Conservation (phyloP, 2,888 invertebrate species). For the Lithophane socia region DNA sequence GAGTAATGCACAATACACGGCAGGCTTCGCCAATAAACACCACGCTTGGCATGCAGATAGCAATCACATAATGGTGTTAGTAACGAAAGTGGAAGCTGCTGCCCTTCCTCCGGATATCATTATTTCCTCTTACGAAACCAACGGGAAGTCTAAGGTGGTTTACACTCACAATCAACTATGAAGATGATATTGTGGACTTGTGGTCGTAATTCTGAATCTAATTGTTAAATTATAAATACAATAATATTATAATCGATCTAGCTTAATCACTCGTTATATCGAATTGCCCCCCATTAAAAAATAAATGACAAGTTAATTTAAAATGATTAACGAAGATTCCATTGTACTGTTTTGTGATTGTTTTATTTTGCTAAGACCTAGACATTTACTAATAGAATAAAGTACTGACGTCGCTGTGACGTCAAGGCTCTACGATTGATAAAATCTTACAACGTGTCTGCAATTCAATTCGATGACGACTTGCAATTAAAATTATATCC, state of each 20-base stretch:
- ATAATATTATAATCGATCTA: constrained; percentile 17
- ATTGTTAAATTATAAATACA: constrained; percentile 1
- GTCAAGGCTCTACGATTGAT: constrained; percentile 44
- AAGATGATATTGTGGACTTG: constrained; percentile 21
- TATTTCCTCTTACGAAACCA: constrained; percentile 58
- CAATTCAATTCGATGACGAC: constrained; percentile 56
- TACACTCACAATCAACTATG: constrained; percentile 27
- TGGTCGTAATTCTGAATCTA: constrained; percentile 8
- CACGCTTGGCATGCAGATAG: constrained; percentile 43
- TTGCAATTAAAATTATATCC: constrained; percentile 39
- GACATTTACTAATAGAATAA: constrained; percentile 1
- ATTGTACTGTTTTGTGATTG: constrained; percentile 24
- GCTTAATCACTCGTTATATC: constrained; percentile 11
- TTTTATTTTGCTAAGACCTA: constrained; percentile 17
- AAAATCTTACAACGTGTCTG: constrained; percentile 54
- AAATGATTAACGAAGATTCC: constrained; percentile 19
- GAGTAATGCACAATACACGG: constrained; percentile 33
- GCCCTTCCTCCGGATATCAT: constrained; percentile 61
- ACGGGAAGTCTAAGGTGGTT: constrained; percentile 45
- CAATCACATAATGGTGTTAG: constrained; percentile 49
- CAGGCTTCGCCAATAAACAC: constrained; percentile 43
- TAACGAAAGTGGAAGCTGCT: constrained; percentile 58
- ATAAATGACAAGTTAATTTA: constrained; percentile 20
- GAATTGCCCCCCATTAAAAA: constrained; percentile 19
- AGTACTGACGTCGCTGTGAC: constrained; percentile 34